phyloP scores from a whole-genome alignment of 2,888 invertebrate species.

The Caenorhabditis wallacei region DNA sequence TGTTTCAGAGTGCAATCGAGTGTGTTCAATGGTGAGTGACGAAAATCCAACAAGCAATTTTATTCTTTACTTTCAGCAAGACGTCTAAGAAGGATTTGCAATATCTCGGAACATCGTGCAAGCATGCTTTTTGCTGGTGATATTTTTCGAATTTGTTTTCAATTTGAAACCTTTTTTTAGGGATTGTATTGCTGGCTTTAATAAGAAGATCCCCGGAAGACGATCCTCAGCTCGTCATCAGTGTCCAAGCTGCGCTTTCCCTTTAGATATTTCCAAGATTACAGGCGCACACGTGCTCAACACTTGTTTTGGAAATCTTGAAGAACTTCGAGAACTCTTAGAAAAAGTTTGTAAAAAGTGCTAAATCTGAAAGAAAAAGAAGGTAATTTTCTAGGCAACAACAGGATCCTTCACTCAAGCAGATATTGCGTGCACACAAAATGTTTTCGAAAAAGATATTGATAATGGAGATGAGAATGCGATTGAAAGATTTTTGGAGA shows the following conservation, averaged over 20 bases:
- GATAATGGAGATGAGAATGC: constrained; percentile 23
- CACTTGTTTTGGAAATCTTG: constrained; percentile 43
- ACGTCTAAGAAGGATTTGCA: constrained; percentile 43
- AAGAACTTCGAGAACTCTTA: constrained; percentile 38
- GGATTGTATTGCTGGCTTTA: constrained; percentile 55
- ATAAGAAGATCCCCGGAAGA: constrained; percentile 17
- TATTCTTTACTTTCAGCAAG: constrained; percentile 33
- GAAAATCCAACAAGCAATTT: background rate
- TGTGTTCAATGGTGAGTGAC: constrained; percentile 51
- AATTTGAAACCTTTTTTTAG: constrained; percentile 16
- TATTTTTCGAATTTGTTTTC: background rate
- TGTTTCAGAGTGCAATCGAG: constrained; percentile 36
- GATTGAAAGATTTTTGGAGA: constrained; percentile 55
- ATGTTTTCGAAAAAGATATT: constrained; percentile 29
- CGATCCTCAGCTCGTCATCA: background rate
- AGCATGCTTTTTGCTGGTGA: constrained; percentile 71
- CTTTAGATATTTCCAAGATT: constrained; percentile 49
- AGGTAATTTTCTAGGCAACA: constrained; percentile 4
- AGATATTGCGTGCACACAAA: constrained; percentile 53
- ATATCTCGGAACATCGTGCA: constrained; percentile 66
- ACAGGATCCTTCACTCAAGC: constrained; percentile 12
- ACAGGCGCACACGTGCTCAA: constrained; percentile 50
- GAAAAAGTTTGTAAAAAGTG: constrained; percentile 10
- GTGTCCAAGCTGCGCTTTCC: constrained; percentile 51
- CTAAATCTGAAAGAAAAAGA: background rate